Conservation (phyloP, 2,113 vertebrate species). For the human (Homo sapiens) region GRCh38 chr6:138501501-138502000, state of each 20-base stretch:
- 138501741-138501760: not conserved
- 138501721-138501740: not conserved
- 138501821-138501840: not conserved
- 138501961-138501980: not conserved
- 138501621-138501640: not conserved
- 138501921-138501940: not conserved
- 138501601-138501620: not conserved
- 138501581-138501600: not conserved
- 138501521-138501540: not conserved
- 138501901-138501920: not conserved
- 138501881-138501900: not conserved
- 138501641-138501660: not conserved
- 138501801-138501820: not conserved
- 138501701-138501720: not conserved
- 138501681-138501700: not conserved
- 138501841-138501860: not conserved
- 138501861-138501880: not conserved
- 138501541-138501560: not conserved
- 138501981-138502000: not conserved
- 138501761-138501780: not conserved
- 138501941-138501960: not conserved
- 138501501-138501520: not conserved
- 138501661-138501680: not conserved
- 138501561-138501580: not conserved
- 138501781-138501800: not conserved